Evolutionary conservation across 2,113 vertebrate genomes (phyloP).

Genomic region (Amblyopsis rosae): DNA sequence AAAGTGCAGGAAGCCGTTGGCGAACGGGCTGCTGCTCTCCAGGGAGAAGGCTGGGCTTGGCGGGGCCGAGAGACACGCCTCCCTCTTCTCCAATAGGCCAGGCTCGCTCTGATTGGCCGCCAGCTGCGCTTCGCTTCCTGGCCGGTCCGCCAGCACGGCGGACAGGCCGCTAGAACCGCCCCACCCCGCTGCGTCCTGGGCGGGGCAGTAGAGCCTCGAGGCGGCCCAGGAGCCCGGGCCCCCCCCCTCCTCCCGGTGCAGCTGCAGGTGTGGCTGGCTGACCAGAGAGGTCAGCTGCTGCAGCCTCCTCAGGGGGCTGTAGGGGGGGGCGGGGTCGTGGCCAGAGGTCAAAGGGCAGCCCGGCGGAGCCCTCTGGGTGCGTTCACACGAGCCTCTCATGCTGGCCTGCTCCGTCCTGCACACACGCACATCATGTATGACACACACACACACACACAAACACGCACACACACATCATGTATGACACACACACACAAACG

Average conservation of each 20-base stretch:
- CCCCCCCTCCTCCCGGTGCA: slow-evolving; percentile 43
- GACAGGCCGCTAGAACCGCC: slow-evolving; percentile 20
- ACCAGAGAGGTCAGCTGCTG: slow-evolving; percentile 89
- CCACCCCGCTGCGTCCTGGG: slow-evolving; percentile 22
- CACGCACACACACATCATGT: no score
- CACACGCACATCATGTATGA: slow-evolving; percentile 6
- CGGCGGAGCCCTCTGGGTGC: slow-evolving; percentile 73
- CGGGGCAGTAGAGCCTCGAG: slow-evolving; percentile 18
- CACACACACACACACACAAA: no score
- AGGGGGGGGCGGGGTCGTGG: slow-evolving; percentile 74
- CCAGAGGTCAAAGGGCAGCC: slow-evolving; percentile 79
- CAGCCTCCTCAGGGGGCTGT: slow-evolving; percentile 85
- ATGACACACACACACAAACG: no score
- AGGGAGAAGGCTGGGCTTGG: slow-evolving; percentile 78
- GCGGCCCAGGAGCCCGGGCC: slow-evolving; percentile 28
- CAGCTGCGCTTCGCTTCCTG: slow-evolving; percentile 11
- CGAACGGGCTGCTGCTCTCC: slow-evolving; percentile 74
- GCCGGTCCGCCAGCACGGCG: slow-evolving; percentile 1
- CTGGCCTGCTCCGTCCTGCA: slow-evolving; percentile 70
- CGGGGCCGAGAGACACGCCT: slow-evolving; percentile 60
- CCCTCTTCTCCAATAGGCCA: slow-evolving; percentile 44
- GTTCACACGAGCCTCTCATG: slow-evolving; percentile 85
- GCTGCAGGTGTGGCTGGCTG: slow-evolving; percentile 75
- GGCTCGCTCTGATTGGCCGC: slow-evolving; percentile 16
- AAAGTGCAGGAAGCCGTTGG: slow-evolving; percentile 77